Evolutionary conservation across 2,113 vertebrate species (phyloP).

Genomic region (Rhegmatorhina hoffmannsi): DNA sequence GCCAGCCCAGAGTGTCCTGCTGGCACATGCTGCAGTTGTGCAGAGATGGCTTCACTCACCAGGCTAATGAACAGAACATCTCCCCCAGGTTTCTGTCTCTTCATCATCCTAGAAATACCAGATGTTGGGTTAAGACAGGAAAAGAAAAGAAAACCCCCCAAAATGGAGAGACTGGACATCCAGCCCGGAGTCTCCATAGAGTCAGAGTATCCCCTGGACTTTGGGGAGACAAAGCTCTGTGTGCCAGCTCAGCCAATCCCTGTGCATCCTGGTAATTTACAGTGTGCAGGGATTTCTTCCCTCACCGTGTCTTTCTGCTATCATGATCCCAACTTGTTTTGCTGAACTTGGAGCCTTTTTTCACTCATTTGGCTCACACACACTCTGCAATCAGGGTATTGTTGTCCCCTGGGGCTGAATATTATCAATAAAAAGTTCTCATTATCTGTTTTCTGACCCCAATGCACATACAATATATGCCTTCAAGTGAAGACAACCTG

Average conservation of each 20-base stretch:
- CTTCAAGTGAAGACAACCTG: background rate
- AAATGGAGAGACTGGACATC: background rate
- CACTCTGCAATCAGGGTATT: background rate
- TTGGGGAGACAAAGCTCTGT: background rate
- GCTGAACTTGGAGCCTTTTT: background rate
- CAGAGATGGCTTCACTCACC: background rate
- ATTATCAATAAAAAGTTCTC: rapidly evolving
- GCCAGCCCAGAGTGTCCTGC: background rate
- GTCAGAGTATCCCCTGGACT: background rate
- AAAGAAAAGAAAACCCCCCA: background rate
- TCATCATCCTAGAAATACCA: background rate
- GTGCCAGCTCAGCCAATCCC: rapidly evolving
- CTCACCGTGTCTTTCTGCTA: background rate
- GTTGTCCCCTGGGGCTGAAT: background rate
- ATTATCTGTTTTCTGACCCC: background rate
- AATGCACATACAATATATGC: rapidly evolving
- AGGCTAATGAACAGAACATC: rapidly evolving
- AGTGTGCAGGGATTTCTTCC: background rate
- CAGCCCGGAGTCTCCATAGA: background rate
- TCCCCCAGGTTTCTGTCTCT: background rate
- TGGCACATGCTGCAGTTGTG: rapidly evolving
- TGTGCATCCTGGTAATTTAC: background rate
- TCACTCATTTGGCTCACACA: background rate
- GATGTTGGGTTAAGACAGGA: background rate
- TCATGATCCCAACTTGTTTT: background rate